phyloP scores from a whole-genome alignment of 2,113 vertebrate genomes.

The Sigmodon hispidus region DNA sequence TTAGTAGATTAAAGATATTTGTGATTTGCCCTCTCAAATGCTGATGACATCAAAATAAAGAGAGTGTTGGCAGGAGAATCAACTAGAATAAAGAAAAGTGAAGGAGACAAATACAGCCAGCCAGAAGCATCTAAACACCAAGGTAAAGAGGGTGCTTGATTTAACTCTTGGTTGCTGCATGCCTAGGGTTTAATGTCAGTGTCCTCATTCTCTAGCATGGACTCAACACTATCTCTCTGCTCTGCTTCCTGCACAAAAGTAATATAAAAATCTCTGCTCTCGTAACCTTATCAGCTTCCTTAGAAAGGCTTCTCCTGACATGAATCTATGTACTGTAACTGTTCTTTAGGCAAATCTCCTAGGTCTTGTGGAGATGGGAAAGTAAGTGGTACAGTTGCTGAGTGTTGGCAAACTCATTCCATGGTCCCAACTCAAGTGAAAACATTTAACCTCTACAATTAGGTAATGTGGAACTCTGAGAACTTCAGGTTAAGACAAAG shows the following conservation, averaged over 20 bases:
- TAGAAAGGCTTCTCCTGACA: background rate
- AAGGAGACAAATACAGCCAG: background rate
- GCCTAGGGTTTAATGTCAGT: too few relatives aligned
- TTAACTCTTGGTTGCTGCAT: background rate
- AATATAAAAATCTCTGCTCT: background rate
- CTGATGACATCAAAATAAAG: background rate
- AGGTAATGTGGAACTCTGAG: background rate
- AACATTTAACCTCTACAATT: background rate
- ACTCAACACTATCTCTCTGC: background rate
- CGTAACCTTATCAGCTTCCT: background rate
- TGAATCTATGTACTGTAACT: background rate
- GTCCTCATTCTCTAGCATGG: background rate
- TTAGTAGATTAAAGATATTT: background rate
- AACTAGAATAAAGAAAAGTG: background rate
- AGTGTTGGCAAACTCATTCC: background rate
- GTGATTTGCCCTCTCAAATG: background rate
- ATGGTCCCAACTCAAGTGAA: background rate
- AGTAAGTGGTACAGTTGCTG: background rate
- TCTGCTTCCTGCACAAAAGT: background rate
- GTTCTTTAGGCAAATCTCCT: background rate
- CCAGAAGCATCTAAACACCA: background rate
- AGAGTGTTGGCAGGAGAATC: background rate
- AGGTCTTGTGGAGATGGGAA: background rate
- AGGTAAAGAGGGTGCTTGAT: too few relatives aligned
- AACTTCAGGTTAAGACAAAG: background rate